These are phyloP conservation scores for Chaetura pelagica DNA, from an alignment of 2,113 vertebrate genomes.

Conservation along the genomic window DNA sequence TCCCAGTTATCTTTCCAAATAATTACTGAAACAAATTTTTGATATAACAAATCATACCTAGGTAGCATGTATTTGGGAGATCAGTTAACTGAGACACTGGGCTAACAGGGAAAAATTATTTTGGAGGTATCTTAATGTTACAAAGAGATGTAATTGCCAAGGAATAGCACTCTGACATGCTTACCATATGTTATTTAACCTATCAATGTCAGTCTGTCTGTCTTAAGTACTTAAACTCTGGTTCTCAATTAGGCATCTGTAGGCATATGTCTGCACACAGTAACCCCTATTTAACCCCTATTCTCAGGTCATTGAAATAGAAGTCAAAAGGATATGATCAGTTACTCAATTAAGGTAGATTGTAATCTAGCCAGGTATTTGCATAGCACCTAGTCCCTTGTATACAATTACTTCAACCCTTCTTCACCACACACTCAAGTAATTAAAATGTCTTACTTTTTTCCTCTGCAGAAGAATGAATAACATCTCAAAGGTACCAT, in stretches of 20 bases:
- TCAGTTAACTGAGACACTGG: background rate
- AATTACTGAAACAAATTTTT: background rate
- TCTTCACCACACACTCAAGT: background rate
- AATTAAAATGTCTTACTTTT: background rate
- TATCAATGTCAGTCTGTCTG: background rate
- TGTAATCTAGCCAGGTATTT: constrained; percentile 46
- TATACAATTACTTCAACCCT: background rate
- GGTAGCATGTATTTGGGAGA: background rate
- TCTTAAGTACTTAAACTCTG: background rate
- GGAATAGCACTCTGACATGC: background rate
- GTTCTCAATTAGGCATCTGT: background rate
- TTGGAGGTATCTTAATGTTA: background rate
- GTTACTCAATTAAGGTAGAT: constrained; percentile 44
- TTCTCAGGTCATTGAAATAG: constrained; percentile 1
- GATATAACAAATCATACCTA: background rate
- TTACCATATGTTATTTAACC: background rate
- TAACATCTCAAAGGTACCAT: background rate
- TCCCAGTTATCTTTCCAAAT: background rate
- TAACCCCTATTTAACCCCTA: constrained; percentile 20
- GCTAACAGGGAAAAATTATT: background rate
- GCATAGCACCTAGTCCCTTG: background rate
- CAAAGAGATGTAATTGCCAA: background rate
- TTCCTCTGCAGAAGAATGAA: background rate
- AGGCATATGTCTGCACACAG: background rate
- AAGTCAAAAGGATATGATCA: constrained; percentile 37